A percentile compares a stretch with the other conserved stretches of the same genome.
phyloP scores from a whole-genome alignment of 2,888 invertebrate species.

The Pandemis heparana region DNA sequence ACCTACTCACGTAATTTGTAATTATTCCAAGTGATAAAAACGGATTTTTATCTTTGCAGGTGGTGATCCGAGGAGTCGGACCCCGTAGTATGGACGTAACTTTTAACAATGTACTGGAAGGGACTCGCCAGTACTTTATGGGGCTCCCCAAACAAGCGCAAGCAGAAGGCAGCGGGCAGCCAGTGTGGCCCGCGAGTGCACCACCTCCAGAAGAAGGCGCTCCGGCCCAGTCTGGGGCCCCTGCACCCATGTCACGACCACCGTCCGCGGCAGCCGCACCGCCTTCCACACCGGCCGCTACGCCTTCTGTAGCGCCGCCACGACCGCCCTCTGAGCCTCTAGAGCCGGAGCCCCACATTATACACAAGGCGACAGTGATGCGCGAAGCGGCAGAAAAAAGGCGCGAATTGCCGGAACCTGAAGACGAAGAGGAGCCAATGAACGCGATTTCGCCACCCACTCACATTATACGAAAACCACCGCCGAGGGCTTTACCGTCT shows the following conservation, averaged over 20 bases:
- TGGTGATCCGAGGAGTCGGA: constrained; percentile 62
- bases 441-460: constrained; percentile 80
- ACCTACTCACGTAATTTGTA: not conserved
- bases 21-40: constrained; percentile 17
- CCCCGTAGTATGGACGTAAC: constrained; percentile 90
- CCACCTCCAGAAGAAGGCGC: constrained; percentile 72
- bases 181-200: constrained; percentile 69
- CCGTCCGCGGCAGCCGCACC: constrained; percentile 83
- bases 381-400: constrained; percentile 81
- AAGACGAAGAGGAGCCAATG: constrained; percentile 74
- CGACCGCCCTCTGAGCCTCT: constrained; percentile 80
- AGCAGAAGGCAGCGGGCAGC: constrained; percentile 70
- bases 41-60: constrained; percentile 59
- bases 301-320: constrained; percentile 72
- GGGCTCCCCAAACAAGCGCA: constrained; percentile 88
- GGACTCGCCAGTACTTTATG: constrained; percentile 93
- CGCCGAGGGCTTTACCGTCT: constrained; percentile 66
- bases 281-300: constrained; percentile 57
- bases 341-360: constrained; percentile 84
- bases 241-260: constrained; percentile 77
- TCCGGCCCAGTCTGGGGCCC: constrained; percentile 76
- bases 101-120: constrained; percentile 92
- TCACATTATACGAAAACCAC: constrained; percentile 80
- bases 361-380: constrained; percentile 84
- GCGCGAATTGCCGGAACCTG: constrained; percentile 75